Evolutionary conservation across 2,888 invertebrate genomes (phyloP), one percentile per base, ranked within the genome.

Genomic region (Barypeithes pellucidus): DNA sequence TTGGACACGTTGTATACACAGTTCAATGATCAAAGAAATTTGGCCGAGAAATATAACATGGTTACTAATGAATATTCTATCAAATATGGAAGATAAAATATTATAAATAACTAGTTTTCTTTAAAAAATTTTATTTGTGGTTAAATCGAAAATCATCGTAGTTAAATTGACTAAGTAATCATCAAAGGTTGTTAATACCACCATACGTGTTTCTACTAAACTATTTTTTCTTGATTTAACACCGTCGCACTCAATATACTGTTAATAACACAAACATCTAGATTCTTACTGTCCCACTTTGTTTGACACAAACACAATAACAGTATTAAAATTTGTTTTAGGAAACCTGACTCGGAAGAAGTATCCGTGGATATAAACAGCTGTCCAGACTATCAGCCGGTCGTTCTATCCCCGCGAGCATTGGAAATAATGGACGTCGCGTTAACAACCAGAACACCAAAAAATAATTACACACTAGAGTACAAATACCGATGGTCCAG

Each of bases 311-410:
- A 16, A 59, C 29, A 52, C 12, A 22, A 20, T 39, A n/a, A 39
- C 11, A n/a, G 2, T 39, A n/a, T 39, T 39, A n/a, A 11, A 12
- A 12, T 39, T 3, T n/a, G 3, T 81, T 82, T 54, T 76, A 84
- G 84, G 43, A 81, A 80, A 76, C 76, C 80, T 67, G 81, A 81
- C 29, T 67, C 75, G 2, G 80, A 79, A 22, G 84, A 85, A 69
- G 82, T 84, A 18, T 77, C 84, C 0, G 80, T 86, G 8, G 84
- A 85, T 65, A 81, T 84, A 12, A 80, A 78, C 33, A 62, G 29
- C 12, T 82, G 81, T n/a, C 74, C 84, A 59, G 84, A 84, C 43
- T 86, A 81, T 77, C 83, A 85, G 63, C 86, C 86, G 0, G 77
- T 81, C 11, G 82, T 85, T 9, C 77, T 86, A 33, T 80, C 84